These are phyloP conservation scores for Euplexia lucipara DNA, from an alignment of 2,888 invertebrate species.

Conservation along the genomic window DNA sequence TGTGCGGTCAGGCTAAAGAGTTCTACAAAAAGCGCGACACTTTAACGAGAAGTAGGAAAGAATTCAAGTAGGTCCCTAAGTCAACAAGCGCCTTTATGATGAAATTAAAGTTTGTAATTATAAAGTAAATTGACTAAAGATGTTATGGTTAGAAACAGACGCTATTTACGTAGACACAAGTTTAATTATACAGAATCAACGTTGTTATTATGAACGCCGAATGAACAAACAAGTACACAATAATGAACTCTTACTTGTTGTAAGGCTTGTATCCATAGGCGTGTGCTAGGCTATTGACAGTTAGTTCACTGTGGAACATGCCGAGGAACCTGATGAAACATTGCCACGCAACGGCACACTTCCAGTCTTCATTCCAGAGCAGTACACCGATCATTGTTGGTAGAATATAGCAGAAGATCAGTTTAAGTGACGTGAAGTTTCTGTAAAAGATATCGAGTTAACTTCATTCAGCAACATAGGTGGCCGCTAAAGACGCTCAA, in stretches of 20 bases:
- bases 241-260: constrained; percentile 79
- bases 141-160: constrained; percentile 31
- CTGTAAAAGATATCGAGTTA: constrained; percentile 74
- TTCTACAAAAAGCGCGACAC: not conserved
- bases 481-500: not conserved
- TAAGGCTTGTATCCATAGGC: constrained; percentile 91
- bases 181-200: constrained; percentile 29
- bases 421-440: constrained; percentile 93
- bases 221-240: constrained; percentile 15
- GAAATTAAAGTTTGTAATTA: constrained; percentile 34
- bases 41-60: constrained; percentile 7
- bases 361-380: constrained; percentile 93
- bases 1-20: too few species aligned
- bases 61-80: constrained; percentile 6
- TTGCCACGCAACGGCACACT: constrained; percentile 93
- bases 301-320: constrained; percentile 96
- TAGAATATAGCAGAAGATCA: constrained; percentile 93
- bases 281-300: constrained; percentile 97
- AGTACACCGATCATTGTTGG: constrained; percentile 93
- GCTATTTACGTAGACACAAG: constrained; percentile 23
- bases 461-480: not conserved
- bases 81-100: constrained; percentile 26
- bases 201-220: constrained; percentile 17
- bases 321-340: constrained; percentile 94
- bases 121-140: constrained; percentile 30